Evolutionary conservation across 2,797 vertebrate genomes (phyloP).

Genomic region (Myiotriccus ornatus): DNA sequence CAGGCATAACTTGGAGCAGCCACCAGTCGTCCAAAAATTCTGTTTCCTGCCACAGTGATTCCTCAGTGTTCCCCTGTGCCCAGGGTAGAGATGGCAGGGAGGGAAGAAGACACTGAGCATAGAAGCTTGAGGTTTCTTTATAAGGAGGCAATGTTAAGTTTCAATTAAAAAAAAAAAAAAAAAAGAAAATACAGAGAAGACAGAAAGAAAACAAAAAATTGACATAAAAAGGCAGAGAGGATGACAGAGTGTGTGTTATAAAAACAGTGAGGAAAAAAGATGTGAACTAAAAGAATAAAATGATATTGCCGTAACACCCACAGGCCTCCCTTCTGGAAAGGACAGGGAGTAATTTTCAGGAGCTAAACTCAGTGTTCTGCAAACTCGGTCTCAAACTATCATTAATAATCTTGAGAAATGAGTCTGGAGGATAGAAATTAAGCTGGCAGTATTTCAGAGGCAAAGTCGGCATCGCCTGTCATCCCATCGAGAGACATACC

Average conservation of each 20-base stretch:
- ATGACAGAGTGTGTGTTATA: slow-evolving; percentile 1
- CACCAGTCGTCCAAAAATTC: neutral
- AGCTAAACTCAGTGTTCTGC: slow-evolving; percentile 13
- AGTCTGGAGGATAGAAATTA: slow-evolving; percentile 30
- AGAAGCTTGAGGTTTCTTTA: neutral
- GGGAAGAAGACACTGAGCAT: neutral
- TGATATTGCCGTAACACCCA: slow-evolving; percentile 31
- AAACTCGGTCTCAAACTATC: slow-evolving; percentile 34
- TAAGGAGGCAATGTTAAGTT: neutral
- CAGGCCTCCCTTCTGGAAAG: slow-evolving; percentile 44
- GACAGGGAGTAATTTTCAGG: slow-evolving; percentile 6
- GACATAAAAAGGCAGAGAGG: neutral
- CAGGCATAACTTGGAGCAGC: neutral
- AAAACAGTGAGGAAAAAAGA: slow-evolving; percentile 4
- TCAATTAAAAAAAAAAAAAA: neutral
- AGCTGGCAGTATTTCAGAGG: slow-evolving; percentile 44
- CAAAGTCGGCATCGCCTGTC: slow-evolving; percentile 21
- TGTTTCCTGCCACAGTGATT: neutral
- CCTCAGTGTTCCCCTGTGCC: rapidly evolving
- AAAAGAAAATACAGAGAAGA: neutral
- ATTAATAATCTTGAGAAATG: slow-evolving; percentile 62
- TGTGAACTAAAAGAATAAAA: slow-evolving; percentile 47
- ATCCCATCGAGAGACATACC: slow-evolving; percentile 1
- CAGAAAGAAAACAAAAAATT: neutral
- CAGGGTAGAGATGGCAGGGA: neutral